Percentiles rank a stretch among this genome's conserved stretches.
Conservation (phyloP, 2,888 invertebrate genomes). For the Rhodophaea formosa region DNA sequence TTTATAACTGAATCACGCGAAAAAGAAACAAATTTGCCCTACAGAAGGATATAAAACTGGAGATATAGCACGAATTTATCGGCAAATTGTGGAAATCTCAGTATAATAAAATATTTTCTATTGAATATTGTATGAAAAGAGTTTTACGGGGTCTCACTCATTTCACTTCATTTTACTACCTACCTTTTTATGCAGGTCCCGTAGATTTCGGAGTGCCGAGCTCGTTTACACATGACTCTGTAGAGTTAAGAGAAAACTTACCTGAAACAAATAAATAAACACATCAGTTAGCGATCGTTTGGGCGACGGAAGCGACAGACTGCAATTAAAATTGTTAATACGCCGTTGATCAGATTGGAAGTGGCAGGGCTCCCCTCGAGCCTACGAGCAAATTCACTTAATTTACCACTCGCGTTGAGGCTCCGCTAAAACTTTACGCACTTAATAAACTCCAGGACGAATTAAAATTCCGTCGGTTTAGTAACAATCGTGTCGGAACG, state of each 20-base stretch:
- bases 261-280: constrained; percentile 51
- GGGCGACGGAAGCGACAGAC: constrained; percentile 31
- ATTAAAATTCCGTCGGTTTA: constrained; percentile 78
- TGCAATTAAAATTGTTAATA: constrained; percentile 57
- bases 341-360: constrained; percentile 58
- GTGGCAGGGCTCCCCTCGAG: constrained; percentile 43
- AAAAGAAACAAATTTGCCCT: constrained; percentile 77
- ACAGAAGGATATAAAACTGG: constrained; percentile 73
- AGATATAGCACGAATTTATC: constrained; percentile 74
- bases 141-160: constrained; percentile 72
- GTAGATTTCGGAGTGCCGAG: constrained; percentile 48
- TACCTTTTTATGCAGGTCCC: constrained; percentile 69
- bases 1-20: constrained; percentile 76
- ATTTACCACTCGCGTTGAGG: constrained; percentile 63
- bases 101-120: constrained; percentile 79
- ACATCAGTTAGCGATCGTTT: not conserved
- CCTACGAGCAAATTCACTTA: constrained; percentile 70
- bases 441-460: constrained; percentile 76
- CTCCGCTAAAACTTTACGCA: constrained; percentile 76
- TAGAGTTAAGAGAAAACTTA: constrained; percentile 51
- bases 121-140: constrained; percentile 79
- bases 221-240: constrained; percentile 35
- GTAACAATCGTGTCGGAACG: constrained; percentile 73
- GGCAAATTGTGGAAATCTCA: constrained; percentile 77
- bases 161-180: constrained; percentile 71